Evolutionary conservation across 2,113 vertebrate species (phyloP).

Genomic region (Equus przewalskii): DNA sequence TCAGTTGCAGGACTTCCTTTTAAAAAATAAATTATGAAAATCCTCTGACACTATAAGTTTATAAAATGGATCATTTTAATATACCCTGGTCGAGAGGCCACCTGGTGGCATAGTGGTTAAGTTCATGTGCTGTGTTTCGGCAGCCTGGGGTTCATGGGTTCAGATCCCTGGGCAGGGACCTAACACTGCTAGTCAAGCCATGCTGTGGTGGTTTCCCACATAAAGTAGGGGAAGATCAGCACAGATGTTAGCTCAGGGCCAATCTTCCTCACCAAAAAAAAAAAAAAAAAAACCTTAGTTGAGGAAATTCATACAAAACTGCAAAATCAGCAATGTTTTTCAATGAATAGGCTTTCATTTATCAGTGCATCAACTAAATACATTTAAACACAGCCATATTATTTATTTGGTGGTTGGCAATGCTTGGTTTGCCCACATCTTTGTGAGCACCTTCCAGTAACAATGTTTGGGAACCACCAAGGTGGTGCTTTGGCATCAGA

Average conservation of each 20-base stretch:
- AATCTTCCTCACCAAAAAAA: no score
- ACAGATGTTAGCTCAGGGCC: no score
- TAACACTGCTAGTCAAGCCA: no score
- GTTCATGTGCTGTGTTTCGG: no score
- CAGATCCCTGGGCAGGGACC: no score
- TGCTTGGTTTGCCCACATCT: fast-evolving
- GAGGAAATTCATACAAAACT: background rate
- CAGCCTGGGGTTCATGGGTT: no score
- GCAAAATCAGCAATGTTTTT: background rate
- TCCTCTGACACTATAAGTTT: background rate
- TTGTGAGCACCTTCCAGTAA: fast-evolving
- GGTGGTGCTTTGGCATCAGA: background rate
- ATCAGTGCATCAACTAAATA: fast-evolving
- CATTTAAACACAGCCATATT: fast-evolving
- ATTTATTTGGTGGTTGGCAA: fast-evolving
- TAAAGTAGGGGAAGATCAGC: no score
- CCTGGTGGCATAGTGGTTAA: no score
- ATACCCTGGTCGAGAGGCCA: background rate
- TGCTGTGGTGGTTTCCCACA: no score
- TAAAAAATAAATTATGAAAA: background rate
- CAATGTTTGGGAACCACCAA: background rate
- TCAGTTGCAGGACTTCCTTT: background rate
- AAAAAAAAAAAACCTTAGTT: background rate
- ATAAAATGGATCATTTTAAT: background rate
- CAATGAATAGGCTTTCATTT: background rate